These are phyloP conservation scores for Hycleus cichorii DNA, from an alignment of 1,140 invertebrate species.

Conservation along the genomic window DNA sequence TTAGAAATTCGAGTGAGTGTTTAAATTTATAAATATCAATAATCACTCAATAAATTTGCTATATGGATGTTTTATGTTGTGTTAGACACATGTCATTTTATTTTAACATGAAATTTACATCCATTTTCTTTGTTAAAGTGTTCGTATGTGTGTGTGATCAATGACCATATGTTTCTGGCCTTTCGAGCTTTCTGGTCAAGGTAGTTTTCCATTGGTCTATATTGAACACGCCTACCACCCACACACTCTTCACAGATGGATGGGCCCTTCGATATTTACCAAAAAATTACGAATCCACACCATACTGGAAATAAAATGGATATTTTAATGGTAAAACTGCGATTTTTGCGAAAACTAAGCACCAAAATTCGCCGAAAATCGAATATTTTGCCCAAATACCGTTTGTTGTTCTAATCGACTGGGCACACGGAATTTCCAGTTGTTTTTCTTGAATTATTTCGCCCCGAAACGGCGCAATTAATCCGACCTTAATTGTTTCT, in stretches of 20 bases:
- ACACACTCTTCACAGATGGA: slow-evolving; percentile 1
- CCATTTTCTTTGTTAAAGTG: background rate
- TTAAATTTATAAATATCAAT: no score
- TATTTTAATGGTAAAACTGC: no score
- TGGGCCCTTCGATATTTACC: slow-evolving; percentile 2
- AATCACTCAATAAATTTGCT: slow-evolving; percentile 3
- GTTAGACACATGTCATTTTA: slow-evolving; percentile 6
- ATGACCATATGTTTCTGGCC: no score
- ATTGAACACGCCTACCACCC: slow-evolving; percentile 7
- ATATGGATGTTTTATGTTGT: background rate
- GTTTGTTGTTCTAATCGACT: no score
- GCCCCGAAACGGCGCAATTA: background rate
- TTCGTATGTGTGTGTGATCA: background rate
- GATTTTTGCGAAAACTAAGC: no score
- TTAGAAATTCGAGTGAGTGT: no score
- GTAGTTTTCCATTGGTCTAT: slow-evolving; percentile 6
- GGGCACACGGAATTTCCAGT: background rate
- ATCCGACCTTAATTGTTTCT: background rate
- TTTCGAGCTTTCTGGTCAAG: background rate
- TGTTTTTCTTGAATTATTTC: slow-evolving; percentile 7
- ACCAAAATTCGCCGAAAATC: no score
- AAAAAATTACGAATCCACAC: no score
- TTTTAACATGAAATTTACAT: background rate
- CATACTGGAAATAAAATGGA: no score
- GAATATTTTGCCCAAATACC: no score